These are phyloP conservation scores for Musca vetustissima DNA, from an alignment of 1,140 invertebrate species.

Conservation along the genomic window DNA sequence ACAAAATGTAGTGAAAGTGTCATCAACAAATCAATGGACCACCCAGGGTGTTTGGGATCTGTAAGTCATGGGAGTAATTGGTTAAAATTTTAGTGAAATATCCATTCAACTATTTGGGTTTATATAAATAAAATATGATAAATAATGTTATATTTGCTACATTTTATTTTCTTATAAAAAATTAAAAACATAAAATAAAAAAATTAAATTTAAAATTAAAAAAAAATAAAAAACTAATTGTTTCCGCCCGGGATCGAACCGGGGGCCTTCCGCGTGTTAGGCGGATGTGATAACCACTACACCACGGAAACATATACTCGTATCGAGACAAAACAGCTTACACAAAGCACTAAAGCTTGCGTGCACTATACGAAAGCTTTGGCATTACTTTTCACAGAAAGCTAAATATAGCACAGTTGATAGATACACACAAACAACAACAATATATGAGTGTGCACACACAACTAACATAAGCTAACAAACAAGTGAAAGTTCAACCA, in stretches of 20 bases:
- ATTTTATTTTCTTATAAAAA: no score
- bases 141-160: no score
- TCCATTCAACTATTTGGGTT: no score
- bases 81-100: no score
- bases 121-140: no score
- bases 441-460: neutral
- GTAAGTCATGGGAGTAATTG: no score
- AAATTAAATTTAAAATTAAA: neutral
- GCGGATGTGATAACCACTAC: slow-evolving; percentile 57
- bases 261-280: slow-evolving; percentile 56
- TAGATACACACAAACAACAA: neutral
- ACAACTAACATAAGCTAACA: neutral
- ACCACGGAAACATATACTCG: slow-evolving; percentile 48
- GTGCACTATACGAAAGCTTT: no score
- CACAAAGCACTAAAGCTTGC: neutral
- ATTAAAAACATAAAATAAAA: no score
- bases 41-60: no score
- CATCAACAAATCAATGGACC: no score
- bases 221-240: slow-evolving; percentile 27
- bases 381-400: neutral
- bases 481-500: neutral
- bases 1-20: no score
- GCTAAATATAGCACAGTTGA: neutral
- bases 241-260: slow-evolving; percentile 56
- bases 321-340: neutral